Conservation (phyloP, 1,140 invertebrate species). For the Drosophila mojavensis region DNA sequence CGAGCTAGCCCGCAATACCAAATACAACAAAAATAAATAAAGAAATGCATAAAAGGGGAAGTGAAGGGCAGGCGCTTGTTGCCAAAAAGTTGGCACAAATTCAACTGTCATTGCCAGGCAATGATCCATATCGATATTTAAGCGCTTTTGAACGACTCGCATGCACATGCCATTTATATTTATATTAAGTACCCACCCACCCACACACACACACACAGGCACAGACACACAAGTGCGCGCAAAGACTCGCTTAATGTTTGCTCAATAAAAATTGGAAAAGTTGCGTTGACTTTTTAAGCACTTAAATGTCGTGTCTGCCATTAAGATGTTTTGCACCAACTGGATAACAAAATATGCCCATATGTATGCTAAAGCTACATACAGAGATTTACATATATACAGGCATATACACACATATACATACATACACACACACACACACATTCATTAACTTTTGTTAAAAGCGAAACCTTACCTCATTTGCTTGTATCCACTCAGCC, state of each 20-base stretch:
- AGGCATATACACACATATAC: not conserved
- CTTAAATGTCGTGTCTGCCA: constrained; percentile 63
- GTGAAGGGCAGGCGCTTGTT: not conserved
- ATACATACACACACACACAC: not conserved
- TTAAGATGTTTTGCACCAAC: constrained; percentile 43
- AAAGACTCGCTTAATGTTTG: constrained; percentile 51
- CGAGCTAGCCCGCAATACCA: not conserved
- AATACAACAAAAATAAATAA: not conserved
- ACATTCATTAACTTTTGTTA: not conserved
- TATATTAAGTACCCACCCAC: constrained; percentile 23
- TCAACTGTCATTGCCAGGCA: constrained; percentile 50
- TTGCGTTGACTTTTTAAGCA: constrained; percentile 60
- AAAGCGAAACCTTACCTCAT: constrained; percentile 41
- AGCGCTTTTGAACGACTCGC: constrained; percentile 64
- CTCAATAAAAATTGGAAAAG: constrained; percentile 71
- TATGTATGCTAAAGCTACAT: not conserved
- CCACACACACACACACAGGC: constrained; percentile 33
- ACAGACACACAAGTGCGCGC: constrained; percentile 3
- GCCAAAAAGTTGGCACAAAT: constrained; percentile 36
- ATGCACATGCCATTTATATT: constrained; percentile 30
- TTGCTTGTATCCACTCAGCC: constrained; percentile 11
- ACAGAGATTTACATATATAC: not conserved
- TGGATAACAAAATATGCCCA: constrained; percentile 10
- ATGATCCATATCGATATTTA: constrained; percentile 74
- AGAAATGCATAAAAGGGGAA: not conserved